These are phyloP conservation scores for Drosophila pallidifrons DNA, from an alignment of 1,140 invertebrate genomes.

Conservation along the genomic window DNA sequence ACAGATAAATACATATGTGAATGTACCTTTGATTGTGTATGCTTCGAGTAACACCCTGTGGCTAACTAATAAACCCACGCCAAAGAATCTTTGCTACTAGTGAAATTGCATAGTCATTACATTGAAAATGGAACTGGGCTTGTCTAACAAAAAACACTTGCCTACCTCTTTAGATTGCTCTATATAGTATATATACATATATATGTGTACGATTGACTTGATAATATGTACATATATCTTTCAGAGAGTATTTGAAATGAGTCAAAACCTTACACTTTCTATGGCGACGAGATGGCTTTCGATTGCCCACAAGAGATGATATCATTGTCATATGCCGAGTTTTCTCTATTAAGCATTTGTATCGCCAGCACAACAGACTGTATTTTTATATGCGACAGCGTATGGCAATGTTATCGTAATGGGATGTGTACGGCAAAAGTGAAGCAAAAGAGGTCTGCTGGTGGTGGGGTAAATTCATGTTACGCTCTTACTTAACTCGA, in stretches of 20 bases:
- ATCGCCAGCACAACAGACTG: slow-evolving; percentile 23
- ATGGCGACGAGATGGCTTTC: slow-evolving; percentile 30
- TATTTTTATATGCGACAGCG: slow-evolving; percentile 31
- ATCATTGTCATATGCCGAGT: slow-evolving; percentile 47
- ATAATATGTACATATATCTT: slow-evolving; percentile 4
- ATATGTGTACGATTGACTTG: background rate
- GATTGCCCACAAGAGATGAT: slow-evolving; percentile 40
- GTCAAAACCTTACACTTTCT: slow-evolving; percentile 38
- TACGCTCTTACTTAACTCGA: slow-evolving; percentile 43
- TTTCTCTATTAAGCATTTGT: slow-evolving; percentile 38
- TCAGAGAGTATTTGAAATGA: slow-evolving; percentile 18
- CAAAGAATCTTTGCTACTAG: slow-evolving; percentile 36
- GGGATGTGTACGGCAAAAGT: background rate
- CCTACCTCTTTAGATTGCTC: background rate
- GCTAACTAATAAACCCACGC: slow-evolving; percentile 35
- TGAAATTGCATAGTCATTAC: slow-evolving; percentile 54
- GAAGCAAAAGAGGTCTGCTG: background rate
- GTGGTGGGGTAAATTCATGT: slow-evolving; percentile 14
- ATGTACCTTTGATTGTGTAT: background rate
- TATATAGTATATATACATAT: background rate
- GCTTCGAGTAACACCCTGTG: slow-evolving; percentile 11
- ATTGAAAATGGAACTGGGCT: slow-evolving; percentile 16
- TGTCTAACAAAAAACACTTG: slow-evolving; percentile 16
- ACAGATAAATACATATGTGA: background rate
- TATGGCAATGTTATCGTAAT: slow-evolving; percentile 40